Evolutionary conservation across 2,113 vertebrate genomes (phyloP), one percentile per base, ranked within the genome.

Genomic region (Hepsetus odoe): DNA sequence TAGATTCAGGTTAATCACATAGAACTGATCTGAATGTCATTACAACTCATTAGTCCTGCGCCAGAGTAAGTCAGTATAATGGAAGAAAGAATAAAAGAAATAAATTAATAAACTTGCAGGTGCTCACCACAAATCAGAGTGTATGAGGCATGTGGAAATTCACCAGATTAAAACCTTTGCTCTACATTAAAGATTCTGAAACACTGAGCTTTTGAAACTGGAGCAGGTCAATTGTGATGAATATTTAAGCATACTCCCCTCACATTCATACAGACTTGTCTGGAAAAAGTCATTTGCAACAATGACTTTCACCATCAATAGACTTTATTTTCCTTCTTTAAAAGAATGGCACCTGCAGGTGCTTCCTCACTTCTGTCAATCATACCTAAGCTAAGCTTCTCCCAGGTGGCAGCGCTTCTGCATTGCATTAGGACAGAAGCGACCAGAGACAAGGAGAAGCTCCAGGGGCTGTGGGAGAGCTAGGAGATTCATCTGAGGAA

Each of bases 351-450:
- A 79, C 80, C 82, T 77, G 71, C 58, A 73, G 76, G 81, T 85
- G 83, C 85, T 82, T 85, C 86, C 87, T 87, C 89, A 87, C 83
- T 85, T 86, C 86, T 87, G 87, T 88, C 88, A 90, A 86, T 90
- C 89, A 84, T 77, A 72, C 56, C 81, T 88, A 84, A 88, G 88
- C 85, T 85, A 87, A 71, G 83, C 76, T 30, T 55, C 75, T 68
- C 82, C 66, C 79, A 74, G 86, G 85, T 82, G 61, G 35, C 62
- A 73, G 56, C 30, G 26, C 71, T 85, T 86, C 58, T 69, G 87
- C 85, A 0, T 80, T 85, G 80, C 69, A 87, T 82, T 88, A 82
- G 86, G 87, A 65, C 85, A 82, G 80, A 83, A n/a, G 51, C 86
- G 84, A 87, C 81, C 70, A 87, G 88, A 89, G 87, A 84, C 84